Conservation (phyloP, 92 coral and sea anemone genomes). For the Metridium senile region DNA sequence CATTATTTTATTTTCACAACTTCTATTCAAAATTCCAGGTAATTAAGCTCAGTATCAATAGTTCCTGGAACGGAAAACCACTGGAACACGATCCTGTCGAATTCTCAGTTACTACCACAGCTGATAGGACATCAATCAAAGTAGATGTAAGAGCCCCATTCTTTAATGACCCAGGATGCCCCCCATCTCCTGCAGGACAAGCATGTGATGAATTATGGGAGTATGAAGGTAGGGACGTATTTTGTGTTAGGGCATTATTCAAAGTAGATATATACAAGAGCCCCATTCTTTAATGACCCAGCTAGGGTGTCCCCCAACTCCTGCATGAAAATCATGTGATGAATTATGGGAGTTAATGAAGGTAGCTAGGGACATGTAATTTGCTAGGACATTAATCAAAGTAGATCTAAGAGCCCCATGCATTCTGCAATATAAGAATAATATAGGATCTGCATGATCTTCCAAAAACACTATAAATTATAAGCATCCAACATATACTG, state of each 20-base stretch:
- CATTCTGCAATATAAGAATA: too few relatives aligned
- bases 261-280: neutral
- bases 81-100: conserved; percentile 67
- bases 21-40: conserved; percentile 28
- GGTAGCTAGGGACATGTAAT: too few relatives aligned
- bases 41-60: conserved; percentile 49
- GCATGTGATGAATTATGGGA: conserved; percentile 96
- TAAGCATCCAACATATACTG: too few relatives aligned
- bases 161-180: conserved; percentile 88
- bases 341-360: too few relatives aligned
- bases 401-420: too few relatives aligned
- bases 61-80: conserved; percentile 79
- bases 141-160: conserved; percentile 86
- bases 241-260: neutral
- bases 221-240: conserved; percentile 70
- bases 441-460: too few relatives aligned
- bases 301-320: too few relatives aligned
- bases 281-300: too few relatives aligned
- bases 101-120: conserved; percentile 56
- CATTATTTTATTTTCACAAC: neutral
- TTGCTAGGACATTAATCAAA: too few relatives aligned
- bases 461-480: too few relatives aligned
- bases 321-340: too few relatives aligned
- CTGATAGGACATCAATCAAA: conserved; percentile 52
- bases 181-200: conserved; percentile 65